These are phyloP conservation scores for Prionailurus bengalensis DNA, from an alignment of 2,113 vertebrate species.

Conservation along the genomic window DNA sequence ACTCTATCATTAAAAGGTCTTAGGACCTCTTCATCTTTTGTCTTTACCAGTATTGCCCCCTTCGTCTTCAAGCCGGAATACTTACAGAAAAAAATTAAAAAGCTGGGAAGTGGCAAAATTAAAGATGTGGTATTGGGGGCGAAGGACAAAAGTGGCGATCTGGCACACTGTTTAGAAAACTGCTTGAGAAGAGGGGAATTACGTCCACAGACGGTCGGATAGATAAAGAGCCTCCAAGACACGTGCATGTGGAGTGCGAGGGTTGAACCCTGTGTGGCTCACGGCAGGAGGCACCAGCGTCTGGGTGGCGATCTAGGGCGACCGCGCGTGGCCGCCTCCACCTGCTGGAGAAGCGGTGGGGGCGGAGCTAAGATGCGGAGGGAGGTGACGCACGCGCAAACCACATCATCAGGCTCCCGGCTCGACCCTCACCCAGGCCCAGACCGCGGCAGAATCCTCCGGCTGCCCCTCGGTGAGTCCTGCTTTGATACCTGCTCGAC, in stretches of 20 bases:
- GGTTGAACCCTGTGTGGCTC: fast-evolving
- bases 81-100: neutral
- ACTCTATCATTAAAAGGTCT: neutral
- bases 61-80: neutral
- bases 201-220: neutral
- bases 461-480: constrained; percentile 54
- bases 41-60: neutral
- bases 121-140: neutral
- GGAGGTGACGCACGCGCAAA: constrained; percentile 57
- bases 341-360: constrained; percentile 44
- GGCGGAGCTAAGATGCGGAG: constrained; percentile 63
- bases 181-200: neutral
- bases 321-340: neutral
- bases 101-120: neutral
- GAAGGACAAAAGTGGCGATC: neutral
- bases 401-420: neutral
- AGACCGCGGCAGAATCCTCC: neutral
- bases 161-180: neutral
- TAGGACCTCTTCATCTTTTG: neutral
- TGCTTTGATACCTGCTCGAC: fast-evolving
- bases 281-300: fast-evolving
- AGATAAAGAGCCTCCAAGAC: neutral
- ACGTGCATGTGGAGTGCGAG: fast-evolving
- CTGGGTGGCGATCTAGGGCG: fast-evolving
- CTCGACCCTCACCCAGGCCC: neutral